A percentile compares a stretch with the other conserved stretches of the same genome.
Conservation (phyloP, 1,140 invertebrate species). For the Drosophila virilis region DNA sequence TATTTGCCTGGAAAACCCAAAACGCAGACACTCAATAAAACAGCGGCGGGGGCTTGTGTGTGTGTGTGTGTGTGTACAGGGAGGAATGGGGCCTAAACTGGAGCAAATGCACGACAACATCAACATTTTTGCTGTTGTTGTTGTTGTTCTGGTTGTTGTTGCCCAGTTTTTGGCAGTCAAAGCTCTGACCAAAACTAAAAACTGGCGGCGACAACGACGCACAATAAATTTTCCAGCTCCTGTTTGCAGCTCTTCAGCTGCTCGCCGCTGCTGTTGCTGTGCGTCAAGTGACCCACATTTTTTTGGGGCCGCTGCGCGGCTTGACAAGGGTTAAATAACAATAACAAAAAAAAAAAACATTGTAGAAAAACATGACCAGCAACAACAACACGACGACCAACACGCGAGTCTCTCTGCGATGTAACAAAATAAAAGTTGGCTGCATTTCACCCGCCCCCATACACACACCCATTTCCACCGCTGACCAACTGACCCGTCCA, state of each 20-base stretch:
- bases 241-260: slow-evolving; percentile 10
- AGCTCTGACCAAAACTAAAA: slow-evolving; percentile 56
- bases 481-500: slow-evolving; percentile 2
- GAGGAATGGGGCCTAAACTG: slow-evolving; percentile 26
- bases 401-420: slow-evolving; percentile 15
- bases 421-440: slow-evolving; percentile 47
- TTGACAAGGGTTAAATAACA: slow-evolving; percentile 66
- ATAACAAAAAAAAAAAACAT: slow-evolving; percentile 26
- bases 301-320: slow-evolving; percentile 40
- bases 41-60: not conserved
- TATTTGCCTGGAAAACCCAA: not conserved
- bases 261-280: slow-evolving; percentile 34
- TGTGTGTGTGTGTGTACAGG: not conserved
- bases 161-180: slow-evolving; percentile 48
- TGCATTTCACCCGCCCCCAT: slow-evolving; percentile 27
- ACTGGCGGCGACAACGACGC: slow-evolving; percentile 54
- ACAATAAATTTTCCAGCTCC: slow-evolving; percentile 59
- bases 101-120: slow-evolving; percentile 57
- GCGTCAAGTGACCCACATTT: slow-evolving; percentile 62
- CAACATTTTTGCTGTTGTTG: slow-evolving; percentile 8
- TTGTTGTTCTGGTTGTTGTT: slow-evolving; percentile 34
- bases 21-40: slow-evolving; percentile 46
- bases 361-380: slow-evolving; percentile 39
- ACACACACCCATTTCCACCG: not conserved
- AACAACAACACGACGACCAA: slow-evolving; percentile 18